A percentile compares a stretch with the other conserved stretches of the same genome.
Evolutionary conservation across 2,888 invertebrate genomes (phyloP).

Genomic region (Latrodectus hesperus): DNA sequence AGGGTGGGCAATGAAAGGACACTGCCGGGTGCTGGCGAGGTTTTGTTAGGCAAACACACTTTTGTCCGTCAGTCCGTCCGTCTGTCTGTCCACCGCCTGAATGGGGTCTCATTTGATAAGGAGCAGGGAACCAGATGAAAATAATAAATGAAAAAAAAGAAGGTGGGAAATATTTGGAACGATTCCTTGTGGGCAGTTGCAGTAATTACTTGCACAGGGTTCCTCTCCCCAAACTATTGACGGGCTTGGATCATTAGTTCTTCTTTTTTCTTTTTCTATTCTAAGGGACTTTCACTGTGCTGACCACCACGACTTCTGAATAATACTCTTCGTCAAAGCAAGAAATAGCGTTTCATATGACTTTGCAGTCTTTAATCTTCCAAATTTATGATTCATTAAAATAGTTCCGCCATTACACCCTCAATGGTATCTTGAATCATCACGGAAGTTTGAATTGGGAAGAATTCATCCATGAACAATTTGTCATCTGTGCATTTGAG

Average conservation of each 20-base stretch:
- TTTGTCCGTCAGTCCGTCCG: slow-evolving; percentile 50
- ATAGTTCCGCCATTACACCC: not conserved
- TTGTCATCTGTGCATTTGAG: no score
- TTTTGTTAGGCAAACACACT: slow-evolving; percentile 67
- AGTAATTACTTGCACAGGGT: slow-evolving; percentile 56
- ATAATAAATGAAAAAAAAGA: slow-evolving; percentile 7
- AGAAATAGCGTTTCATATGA: not conserved
- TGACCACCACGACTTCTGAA: not conserved
- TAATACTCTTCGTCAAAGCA: not conserved
- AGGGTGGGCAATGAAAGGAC: slow-evolving; percentile 35
- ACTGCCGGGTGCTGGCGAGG: slow-evolving; percentile 10
- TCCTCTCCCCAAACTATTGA: slow-evolving; percentile 19
- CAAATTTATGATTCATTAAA: not conserved
- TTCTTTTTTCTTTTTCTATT: not conserved
- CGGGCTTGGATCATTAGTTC: slow-evolving; percentile 14
- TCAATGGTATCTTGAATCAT: not conserved
- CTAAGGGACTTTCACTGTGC: not conserved
- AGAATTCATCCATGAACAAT: no score
- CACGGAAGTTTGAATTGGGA: no score
- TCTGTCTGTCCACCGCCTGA: slow-evolving; percentile 16
- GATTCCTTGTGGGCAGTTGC: slow-evolving; percentile 56
- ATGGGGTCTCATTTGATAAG: slow-evolving; percentile 58
- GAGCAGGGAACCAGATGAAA: slow-evolving; percentile 13
- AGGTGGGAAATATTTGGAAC: slow-evolving; percentile 36
- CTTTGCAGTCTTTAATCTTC: not conserved